phyloP scores from a whole-genome alignment of 2,797 vertebrate genomes.

The Gallirallus australis region DNA sequence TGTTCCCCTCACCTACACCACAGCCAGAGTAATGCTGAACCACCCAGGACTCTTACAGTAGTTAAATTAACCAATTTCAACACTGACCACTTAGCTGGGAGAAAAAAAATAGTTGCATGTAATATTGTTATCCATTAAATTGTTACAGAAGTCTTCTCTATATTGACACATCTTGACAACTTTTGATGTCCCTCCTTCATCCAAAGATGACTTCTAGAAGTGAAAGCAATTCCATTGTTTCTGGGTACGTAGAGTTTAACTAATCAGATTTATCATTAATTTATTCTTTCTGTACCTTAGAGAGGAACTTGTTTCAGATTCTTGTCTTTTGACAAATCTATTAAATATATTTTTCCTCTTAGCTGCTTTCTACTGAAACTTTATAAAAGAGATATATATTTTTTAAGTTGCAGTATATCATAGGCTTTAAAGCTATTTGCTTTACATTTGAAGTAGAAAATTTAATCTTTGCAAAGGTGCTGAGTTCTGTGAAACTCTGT shows the following conservation, averaged over 20 bases:
- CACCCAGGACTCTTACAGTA: not conserved
- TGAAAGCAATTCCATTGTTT: not conserved
- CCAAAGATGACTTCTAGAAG: not conserved
- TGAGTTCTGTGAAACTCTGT: constrained; percentile 6
- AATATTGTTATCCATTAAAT: not conserved
- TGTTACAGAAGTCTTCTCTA: not conserved
- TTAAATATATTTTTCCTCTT: not conserved
- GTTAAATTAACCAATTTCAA: not conserved
- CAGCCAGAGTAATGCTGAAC: fast-evolving
- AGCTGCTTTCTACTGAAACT: not conserved
- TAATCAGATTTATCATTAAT: not conserved
- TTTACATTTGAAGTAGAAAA: constrained; percentile 48
- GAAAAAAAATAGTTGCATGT: not conserved
- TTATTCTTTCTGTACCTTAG: not conserved
- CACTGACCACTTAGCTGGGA: not conserved
- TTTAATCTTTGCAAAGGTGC: constrained; percentile 16
- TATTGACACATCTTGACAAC: not conserved
- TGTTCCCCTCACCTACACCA: not conserved
- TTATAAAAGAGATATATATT: not conserved
- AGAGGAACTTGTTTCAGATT: not conserved
- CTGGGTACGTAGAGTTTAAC: not conserved
- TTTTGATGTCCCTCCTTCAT: not conserved
- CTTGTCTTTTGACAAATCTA: not conserved
- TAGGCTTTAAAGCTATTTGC: not conserved
- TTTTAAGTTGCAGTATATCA: not conserved